phyloP scores from a whole-genome alignment of 2,113 vertebrate genomes.

The Cottus gobio region DNA sequence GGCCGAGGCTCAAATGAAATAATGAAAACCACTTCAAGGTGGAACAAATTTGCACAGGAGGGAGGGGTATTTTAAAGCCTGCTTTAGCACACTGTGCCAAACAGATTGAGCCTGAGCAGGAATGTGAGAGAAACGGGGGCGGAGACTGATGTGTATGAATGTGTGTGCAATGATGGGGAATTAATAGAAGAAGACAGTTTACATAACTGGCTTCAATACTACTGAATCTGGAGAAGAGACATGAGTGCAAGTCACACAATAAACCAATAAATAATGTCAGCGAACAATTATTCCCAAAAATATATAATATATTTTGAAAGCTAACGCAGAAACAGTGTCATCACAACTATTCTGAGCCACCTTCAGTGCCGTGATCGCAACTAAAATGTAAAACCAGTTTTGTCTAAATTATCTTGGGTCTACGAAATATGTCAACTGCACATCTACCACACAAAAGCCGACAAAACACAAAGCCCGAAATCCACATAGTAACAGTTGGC shows the following conservation, averaged over 20 bases:
- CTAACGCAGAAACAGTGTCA: not conserved
- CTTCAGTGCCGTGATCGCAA: not conserved
- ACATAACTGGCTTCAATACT: conserved; percentile 57
- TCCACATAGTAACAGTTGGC: not conserved
- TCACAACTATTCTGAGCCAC: not conserved
- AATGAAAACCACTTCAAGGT: conserved; percentile 86
- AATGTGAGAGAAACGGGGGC: conserved; percentile 57
- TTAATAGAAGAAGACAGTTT: conserved; percentile 66
- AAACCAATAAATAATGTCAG: conserved; percentile 38
- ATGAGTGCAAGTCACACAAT: conserved; percentile 19
- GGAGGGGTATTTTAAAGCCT: conserved; percentile 81
- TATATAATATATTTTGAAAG: not conserved
- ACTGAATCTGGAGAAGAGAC: conserved; percentile 43
- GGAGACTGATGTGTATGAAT: conserved; percentile 63
- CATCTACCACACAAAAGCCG: not conserved
- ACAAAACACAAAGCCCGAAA: conserved; percentile 3
- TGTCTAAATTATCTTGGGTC: conserved; percentile 6
- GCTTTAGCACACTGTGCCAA: conserved; percentile 74
- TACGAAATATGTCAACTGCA: not conserved
- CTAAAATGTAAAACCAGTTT: too few relatives aligned
- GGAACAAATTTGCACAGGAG: conserved; percentile 84
- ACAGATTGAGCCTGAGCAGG: conserved; percentile 71
- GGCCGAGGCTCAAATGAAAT: conserved; percentile 82
- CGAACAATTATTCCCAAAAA: conserved; percentile 26
- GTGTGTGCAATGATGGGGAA: conserved; percentile 68